Conservation (phyloP, 2,113 vertebrate genomes). For the Prunella himalayana region DNA sequence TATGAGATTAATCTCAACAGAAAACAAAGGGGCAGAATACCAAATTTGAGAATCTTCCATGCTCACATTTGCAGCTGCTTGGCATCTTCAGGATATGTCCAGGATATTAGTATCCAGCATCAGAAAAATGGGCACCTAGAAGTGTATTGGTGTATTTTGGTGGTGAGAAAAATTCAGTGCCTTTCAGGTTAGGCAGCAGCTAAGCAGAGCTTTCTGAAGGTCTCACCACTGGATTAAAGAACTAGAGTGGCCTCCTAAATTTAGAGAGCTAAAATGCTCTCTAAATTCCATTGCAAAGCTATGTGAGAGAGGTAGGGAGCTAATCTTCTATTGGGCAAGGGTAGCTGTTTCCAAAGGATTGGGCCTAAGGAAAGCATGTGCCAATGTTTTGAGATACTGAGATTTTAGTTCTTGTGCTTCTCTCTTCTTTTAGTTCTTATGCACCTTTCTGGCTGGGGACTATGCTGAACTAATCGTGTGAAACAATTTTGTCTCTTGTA, state of each 20-base stretch:
- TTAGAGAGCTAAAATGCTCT: not conserved
- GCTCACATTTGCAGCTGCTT: not conserved
- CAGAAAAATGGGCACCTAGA: not conserved
- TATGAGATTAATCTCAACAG: not conserved
- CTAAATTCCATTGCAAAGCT: not conserved
- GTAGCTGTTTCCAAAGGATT: not conserved
- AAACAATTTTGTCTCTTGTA: not conserved
- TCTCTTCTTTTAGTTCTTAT: not conserved
- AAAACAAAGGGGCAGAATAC: not conserved
- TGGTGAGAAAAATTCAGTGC: not conserved
- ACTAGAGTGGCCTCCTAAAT: not conserved
- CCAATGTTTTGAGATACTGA: not conserved
- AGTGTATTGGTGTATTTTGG: not conserved
- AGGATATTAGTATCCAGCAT: not conserved
- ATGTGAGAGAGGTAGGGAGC: not conserved
- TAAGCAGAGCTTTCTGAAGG: conserved; percentile 14
- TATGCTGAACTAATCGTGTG: not conserved
- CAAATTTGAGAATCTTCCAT: not conserved
- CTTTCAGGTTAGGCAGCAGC: not conserved
- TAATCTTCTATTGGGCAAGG: not conserved
- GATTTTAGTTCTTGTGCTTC: not conserved
- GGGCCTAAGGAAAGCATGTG: not conserved
- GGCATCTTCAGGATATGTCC: not conserved
- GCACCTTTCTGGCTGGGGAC: not conserved
- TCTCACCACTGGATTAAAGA: not conserved